Evolutionary conservation across 2,888 invertebrate species (phyloP), one percentile per base, ranked within the genome.

Genomic region (Lepidocyrtoides sp.): DNA sequence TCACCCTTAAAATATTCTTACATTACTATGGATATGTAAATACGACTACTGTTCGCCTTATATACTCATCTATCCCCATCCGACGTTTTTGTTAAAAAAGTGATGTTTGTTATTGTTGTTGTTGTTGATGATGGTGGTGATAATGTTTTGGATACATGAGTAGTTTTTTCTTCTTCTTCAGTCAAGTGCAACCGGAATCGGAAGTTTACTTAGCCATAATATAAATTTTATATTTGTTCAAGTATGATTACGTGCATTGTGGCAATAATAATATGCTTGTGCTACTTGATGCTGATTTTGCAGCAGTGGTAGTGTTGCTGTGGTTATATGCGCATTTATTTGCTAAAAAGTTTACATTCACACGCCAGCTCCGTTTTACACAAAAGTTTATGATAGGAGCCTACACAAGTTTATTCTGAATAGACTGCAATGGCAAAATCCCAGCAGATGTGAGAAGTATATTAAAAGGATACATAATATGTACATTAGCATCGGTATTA

Each of bases 1-100:
- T 86, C 86, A 77, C 86, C 60, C 86, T 86, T 85, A 54, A 85
- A 72, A 85, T 85, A 85, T 83, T 63, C 36, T 7, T 26, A n/a
- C 66, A 66, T 66, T 12, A 32, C n/a, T 1, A 36, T n/a, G n/a
- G n/a, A n/a, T n/a, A n/a, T n/a, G n/a, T n/a, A n/a, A n/a, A n/a
- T n/a, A n/a, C n/a, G n/a, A n/a, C 2, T 5, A 17, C 17, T 26
- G 1, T 26, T 26, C 3, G n/a, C 36, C 8, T 7, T 7, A 4
- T 14, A 48, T n/a, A n/a, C 51, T n/a, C 51, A 51, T 66, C 66
- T n/a, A 66, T 66, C 36, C 66, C 7, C n/a, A 36, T 66, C 8
- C 3, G 2, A 14, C 14, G 63, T n/a, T 60, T 23, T 60, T 36
- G 32, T 17, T 66, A n/a, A 36, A n/a, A 7, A 66, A 66, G 66